Percentiles rank a stretch among this genome's conserved stretches.
phyloP scores from a whole-genome alignment of 2,888 invertebrate species.

The Eledona agricola region DNA sequence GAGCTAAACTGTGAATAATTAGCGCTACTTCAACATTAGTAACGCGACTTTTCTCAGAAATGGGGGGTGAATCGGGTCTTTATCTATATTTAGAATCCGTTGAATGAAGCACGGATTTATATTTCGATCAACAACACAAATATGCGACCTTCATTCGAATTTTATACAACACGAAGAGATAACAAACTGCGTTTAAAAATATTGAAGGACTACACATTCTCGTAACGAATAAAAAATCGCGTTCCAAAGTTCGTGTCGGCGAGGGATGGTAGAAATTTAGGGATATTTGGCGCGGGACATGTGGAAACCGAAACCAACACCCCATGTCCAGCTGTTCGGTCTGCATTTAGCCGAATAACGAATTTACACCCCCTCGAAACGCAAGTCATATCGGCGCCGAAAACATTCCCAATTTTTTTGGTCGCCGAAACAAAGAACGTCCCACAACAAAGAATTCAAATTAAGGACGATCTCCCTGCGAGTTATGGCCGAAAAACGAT shows the following conservation, averaged over 20 bases:
- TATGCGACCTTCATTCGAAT: conserved; percentile 31
- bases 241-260: too few relatives aligned
- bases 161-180: conserved; percentile 25
- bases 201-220: conserved; percentile 16
- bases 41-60: conserved; percentile 1
- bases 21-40: too few relatives aligned
- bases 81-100: conserved; percentile 14
- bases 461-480: too few relatives aligned
- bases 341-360: conserved; percentile 2
- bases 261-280: background rate
- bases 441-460: too few relatives aligned
- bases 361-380: conserved; percentile 10
- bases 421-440: too few relatives aligned
- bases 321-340: conserved; percentile 29
- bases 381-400: too few relatives aligned
- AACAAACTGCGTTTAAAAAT: conserved; percentile 32
- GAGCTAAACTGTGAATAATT: too few relatives aligned
- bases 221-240: conserved; percentile 7
- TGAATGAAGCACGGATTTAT: conserved; percentile 17
- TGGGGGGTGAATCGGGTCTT: conserved; percentile 3
- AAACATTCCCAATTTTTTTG: too few relatives aligned
- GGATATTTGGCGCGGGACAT: conserved; percentile 27
- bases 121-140: conserved; percentile 23
- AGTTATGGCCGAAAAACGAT: conserved; percentile 1
- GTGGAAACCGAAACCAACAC: conserved; percentile 33